These are phyloP conservation scores for Oscarella lobularis DNA, from an alignment of 37 sponge, comb jelly and placozoan genomes.

Conservation along the genomic window DNA sequence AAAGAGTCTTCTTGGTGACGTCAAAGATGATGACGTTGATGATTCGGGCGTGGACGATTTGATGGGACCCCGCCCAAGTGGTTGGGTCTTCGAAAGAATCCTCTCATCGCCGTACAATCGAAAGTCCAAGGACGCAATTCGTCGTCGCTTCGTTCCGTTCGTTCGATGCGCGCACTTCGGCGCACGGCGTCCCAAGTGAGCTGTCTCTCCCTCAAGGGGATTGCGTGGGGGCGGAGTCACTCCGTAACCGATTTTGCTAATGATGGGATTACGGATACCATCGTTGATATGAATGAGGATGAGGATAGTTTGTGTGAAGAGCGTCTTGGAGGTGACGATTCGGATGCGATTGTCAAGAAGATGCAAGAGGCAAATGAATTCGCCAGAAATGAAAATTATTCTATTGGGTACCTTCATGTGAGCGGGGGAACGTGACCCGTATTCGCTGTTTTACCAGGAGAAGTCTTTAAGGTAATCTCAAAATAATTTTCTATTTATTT, in stretches of 20 bases:
- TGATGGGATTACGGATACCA: slow-evolving; percentile 14
- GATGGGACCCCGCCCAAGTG: not conserved
- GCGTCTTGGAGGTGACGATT: too few relatives aligned
- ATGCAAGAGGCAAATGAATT: slow-evolving; percentile 24
- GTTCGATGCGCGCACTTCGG: not conserved
- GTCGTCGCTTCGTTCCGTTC: not conserved
- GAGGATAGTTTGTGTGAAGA: not conserved
- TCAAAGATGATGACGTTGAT: slow-evolving; percentile 1
- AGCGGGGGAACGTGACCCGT: slow-evolving; percentile 38
- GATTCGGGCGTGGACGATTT: not conserved
- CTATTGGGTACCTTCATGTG: slow-evolving; percentile 33
- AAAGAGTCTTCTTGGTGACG: not conserved
- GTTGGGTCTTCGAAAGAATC: not conserved
- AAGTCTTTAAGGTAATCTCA: slow-evolving; percentile 37
- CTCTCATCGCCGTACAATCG: not conserved
- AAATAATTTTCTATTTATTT: too few relatives aligned
- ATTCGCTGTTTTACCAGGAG: slow-evolving; percentile 65
- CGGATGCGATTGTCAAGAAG: too few relatives aligned
- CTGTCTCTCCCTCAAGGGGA: not conserved
- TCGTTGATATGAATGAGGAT: not conserved
- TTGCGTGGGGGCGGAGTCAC: not conserved
- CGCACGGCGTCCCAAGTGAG: not conserved
- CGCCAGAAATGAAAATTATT: slow-evolving; percentile 48
- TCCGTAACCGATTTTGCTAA: not conserved
- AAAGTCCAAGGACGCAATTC: not conserved